Conservation (phyloP, 2,888 invertebrate species). For the Drosophila helvetica region DNA sequence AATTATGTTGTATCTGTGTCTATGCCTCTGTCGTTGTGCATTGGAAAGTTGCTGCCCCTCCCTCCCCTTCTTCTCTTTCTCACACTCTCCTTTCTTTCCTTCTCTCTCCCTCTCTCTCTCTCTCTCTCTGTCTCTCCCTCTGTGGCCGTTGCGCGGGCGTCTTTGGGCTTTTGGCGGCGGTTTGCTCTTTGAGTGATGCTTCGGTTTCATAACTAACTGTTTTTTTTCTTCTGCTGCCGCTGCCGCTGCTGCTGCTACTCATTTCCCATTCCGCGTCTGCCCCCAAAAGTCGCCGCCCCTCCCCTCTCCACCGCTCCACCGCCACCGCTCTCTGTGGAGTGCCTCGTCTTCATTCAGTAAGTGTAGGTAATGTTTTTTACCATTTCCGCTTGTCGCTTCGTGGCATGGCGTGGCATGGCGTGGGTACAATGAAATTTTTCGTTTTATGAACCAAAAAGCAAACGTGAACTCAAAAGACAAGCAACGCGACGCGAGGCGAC, state of each 20-base stretch:
- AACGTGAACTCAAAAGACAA: constrained; percentile 39
- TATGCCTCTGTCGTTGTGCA: constrained; percentile 46
- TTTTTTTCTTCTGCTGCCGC: constrained; percentile 44
- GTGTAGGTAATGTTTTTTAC: constrained; percentile 75
- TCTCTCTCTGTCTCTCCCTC: neutral
- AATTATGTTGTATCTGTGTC: constrained; percentile 48
- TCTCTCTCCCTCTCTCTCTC: constrained; percentile 3
- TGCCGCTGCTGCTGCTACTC: constrained; percentile 47
- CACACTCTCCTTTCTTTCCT: constrained; percentile 5
- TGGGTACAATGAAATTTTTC: constrained; percentile 77
- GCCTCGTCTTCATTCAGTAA: constrained; percentile 57
- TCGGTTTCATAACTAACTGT: constrained; percentile 78
- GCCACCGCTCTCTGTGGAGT: neutral
- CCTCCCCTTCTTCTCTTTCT: neutral
- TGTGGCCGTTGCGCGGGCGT: constrained; percentile 66
- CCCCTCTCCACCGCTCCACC: neutral
- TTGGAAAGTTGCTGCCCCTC: constrained; percentile 68
- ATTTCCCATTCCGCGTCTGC: constrained; percentile 64
- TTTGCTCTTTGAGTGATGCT: constrained; percentile 75
- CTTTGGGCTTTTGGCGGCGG: constrained; percentile 57
- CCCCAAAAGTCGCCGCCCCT: neutral
- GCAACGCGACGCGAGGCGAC: no score
- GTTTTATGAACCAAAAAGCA: constrained; percentile 65
- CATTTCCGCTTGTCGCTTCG: constrained; percentile 79
- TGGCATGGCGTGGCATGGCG: constrained; percentile 74